Evolutionary conservation across 1,140 invertebrate species (phyloP).

Genomic region (Aphaenogaster ashmeadi): DNA sequence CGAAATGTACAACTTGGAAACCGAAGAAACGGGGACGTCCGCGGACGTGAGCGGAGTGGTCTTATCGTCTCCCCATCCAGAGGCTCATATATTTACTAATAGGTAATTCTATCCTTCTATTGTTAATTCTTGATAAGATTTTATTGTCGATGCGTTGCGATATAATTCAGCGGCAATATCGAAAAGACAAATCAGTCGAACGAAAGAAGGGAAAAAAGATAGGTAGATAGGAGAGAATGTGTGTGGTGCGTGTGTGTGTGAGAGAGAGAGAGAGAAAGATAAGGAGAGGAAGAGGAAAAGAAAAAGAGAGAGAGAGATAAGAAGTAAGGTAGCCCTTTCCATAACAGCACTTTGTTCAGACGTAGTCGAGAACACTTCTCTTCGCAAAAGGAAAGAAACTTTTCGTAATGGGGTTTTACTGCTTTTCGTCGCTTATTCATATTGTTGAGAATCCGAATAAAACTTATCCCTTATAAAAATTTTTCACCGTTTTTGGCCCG

Average conservation of each 20-base stretch:
- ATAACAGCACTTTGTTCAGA: neutral
- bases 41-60: constrained; percentile 78
- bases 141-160: neutral
- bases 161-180: neutral
- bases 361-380: neutral
- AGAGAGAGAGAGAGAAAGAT: neutral
- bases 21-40: constrained; percentile 73
- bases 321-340: neutral
- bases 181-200: neutral
- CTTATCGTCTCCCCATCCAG: constrained; percentile 80
- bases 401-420: neutral
- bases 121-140: constrained; percentile 5
- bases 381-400: neutral
- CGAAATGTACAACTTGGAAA: constrained; percentile 79
- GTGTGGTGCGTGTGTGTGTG: neutral
- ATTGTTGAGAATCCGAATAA: too few species aligned
- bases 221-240: neutral
- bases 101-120: constrained; percentile 74
- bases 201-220: neutral
- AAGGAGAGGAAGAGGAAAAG: neutral
- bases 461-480: too few species aligned
- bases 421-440: too few species aligned
- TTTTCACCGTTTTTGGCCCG: too few species aligned
- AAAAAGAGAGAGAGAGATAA: too few species aligned
- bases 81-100: constrained; percentile 82